Conservation (phyloP, 2,113 vertebrate species). For the Peucedramus taeniatus region DNA sequence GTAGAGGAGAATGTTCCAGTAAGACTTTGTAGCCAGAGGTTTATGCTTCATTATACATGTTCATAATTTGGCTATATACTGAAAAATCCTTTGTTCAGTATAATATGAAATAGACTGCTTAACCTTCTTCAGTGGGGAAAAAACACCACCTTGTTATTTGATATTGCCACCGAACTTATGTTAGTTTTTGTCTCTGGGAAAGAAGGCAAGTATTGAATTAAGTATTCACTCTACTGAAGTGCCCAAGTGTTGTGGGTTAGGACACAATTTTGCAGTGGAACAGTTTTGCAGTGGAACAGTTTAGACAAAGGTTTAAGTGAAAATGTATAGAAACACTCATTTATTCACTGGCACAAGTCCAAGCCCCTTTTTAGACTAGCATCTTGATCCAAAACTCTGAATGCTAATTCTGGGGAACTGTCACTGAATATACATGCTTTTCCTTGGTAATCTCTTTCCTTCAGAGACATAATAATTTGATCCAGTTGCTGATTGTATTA, state of each 20-base stretch:
- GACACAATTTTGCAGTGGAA: not conserved
- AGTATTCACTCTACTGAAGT: not conserved
- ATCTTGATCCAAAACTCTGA: not conserved
- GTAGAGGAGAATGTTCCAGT: not conserved
- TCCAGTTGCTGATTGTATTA: not conserved
- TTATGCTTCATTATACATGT: not conserved
- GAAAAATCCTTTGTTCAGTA: not conserved
- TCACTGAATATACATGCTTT: not conserved
- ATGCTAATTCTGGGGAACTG: not conserved
- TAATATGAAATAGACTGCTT: not conserved
- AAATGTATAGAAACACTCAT: not conserved
- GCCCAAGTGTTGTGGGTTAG: not conserved
- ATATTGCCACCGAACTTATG: not conserved
- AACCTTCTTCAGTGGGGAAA: not conserved
- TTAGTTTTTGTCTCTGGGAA: not conserved
- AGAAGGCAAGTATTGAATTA: not conserved
- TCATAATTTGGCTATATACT: not conserved
- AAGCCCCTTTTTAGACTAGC: not conserved
- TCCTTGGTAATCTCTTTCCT: not conserved
- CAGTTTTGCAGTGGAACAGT: not conserved
- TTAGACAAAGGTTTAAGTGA: not conserved
- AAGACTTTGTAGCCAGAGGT: not conserved
- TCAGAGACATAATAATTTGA: not conserved
- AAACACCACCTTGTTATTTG: not conserved
- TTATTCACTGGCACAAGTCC: not conserved